Base-by-base conservation (phyloP, 2,113 vertebrate genomes). In the Oryctolagus cuniculus region DNA sequence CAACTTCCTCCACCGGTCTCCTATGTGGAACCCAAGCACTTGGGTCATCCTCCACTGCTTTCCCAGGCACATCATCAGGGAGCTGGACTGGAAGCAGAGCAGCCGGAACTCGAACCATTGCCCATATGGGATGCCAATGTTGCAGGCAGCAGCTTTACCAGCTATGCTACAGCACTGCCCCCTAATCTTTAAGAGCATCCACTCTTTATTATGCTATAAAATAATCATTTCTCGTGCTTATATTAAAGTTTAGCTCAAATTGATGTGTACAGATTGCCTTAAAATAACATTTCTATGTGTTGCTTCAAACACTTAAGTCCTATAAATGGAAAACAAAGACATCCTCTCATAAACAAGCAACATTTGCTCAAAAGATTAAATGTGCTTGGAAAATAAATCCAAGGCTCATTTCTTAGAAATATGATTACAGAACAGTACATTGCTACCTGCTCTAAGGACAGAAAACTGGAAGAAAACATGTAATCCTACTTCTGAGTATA, bases 371-470 rank as follows among this genome's bases (percentile, higher is more conserved):
- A 83, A 91, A 89, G 21, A 91, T 27, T 67, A 89, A 75, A 27
- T 69, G 17, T 73, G 10, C n/a, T 87, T 86, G 63, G 61, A 89
- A 85, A 93, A 19, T 6, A 2, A 85, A 34, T 36, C 70, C 21
- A 29, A 94, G 55, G 13, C 61, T 92, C 8, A 44, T 9, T 16
- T 94, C 86, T 44, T 83, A 64, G 92, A 94, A 74, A 79, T 66
- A 17, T 49, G 55, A 91, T 70, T 53, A 73, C 6, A 38, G 80
- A 91, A 51, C 8, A 12, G 10, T 29, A 80, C 61, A 93, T 72
- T 69, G 53, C 75, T 69, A 6, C 72, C 22, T 49, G 17, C 69
- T 73, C 38, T 27, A 78, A 78, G 29, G 16, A 79, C 12, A 64
- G 38, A 64, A 82, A 21, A 82, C 29, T 22, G 22, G 15, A 24